Percentiles rank a stretch among this genome's conserved stretches.
These are phyloP conservation scores for Petromus typicus DNA, from an alignment of 2,113 vertebrate genomes.

Conservation along the genomic window DNA sequence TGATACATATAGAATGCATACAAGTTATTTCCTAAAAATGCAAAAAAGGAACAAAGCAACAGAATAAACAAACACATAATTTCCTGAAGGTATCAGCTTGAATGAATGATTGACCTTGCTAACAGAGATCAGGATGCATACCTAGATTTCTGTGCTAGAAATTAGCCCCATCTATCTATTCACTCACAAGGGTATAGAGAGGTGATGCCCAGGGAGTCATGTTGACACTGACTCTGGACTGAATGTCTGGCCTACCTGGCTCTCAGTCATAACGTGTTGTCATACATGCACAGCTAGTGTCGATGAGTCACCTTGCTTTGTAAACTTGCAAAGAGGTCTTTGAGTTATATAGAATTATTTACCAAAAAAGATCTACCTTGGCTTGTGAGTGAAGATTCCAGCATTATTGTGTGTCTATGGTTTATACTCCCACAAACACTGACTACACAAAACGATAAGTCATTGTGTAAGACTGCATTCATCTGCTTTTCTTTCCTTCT, in stretches of 20 bases:
- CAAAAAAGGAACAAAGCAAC: slow-evolving; percentile 8
- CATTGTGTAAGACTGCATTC: not conserved
- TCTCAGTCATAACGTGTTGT: not conserved
- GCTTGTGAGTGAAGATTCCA: not conserved
- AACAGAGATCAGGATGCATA: slow-evolving; percentile 76
- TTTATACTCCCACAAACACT: not conserved
- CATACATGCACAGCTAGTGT: not conserved
- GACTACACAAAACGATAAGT: not conserved
- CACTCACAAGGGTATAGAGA: slow-evolving; percentile 46
- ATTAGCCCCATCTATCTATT: slow-evolving; percentile 89
- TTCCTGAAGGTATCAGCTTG: not conserved
- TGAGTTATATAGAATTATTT: not conserved
- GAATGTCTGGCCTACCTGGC: not conserved
- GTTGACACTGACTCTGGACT: not conserved
- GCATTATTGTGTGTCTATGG: not conserved
- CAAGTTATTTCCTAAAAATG: not conserved
- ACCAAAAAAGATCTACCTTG: not conserved
- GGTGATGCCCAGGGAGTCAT: not conserved
- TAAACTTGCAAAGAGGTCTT: not conserved
- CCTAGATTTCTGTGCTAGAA: slow-evolving; percentile 91
- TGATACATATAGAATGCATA: not conserved
- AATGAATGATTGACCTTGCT: slow-evolving; percentile 32
- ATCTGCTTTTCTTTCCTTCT: not conserved
- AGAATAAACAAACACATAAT: not conserved
- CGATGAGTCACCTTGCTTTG: not conserved